Conservation (phyloP, 2,888 invertebrate genomes). For the Chrysolina haemoptera region DNA sequence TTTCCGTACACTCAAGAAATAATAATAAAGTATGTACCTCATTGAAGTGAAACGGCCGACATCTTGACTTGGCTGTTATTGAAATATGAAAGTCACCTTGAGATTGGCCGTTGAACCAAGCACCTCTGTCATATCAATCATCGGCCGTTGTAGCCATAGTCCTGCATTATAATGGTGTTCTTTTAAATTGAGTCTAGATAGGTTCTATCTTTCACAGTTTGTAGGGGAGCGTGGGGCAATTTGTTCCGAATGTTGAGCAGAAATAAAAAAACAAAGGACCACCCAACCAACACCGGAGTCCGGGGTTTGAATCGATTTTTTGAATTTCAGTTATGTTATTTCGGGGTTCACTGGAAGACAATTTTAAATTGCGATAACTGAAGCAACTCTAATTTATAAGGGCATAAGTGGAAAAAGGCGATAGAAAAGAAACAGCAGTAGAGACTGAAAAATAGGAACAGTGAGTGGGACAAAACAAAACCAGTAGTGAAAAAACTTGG, state of each 20-base stretch:
- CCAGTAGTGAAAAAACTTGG: too few relatives aligned
- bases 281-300: too few relatives aligned
- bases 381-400: too few relatives aligned
- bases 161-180: slow-evolving; percentile 48
- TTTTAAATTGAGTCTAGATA: slow-evolving; percentile 49
- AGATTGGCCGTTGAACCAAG: slow-evolving; percentile 60
- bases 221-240: slow-evolving; percentile 30
- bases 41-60: slow-evolving; percentile 25
- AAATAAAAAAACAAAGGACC: too few relatives aligned
- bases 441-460: too few relatives aligned
- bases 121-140: slow-evolving; percentile 59
- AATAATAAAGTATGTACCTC: slow-evolving; percentile 38
- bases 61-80: slow-evolving; percentile 45
- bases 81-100: slow-evolving; percentile 61
- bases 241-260: background rate
- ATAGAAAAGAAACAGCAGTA: too few relatives aligned
- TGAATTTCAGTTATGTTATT: too few relatives aligned
- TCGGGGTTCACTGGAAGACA: too few relatives aligned
- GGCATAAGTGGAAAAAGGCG: too few relatives aligned
- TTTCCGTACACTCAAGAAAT: slow-evolving; percentile 13
- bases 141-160: slow-evolving; percentile 49
- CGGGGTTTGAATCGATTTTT: too few relatives aligned
- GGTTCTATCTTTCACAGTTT: slow-evolving; percentile 38
- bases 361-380: too few relatives aligned
- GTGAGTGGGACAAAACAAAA: too few relatives aligned